Evolutionary conservation across 2,888 invertebrate species (phyloP).

Genomic region (Andrena praecox): DNA sequence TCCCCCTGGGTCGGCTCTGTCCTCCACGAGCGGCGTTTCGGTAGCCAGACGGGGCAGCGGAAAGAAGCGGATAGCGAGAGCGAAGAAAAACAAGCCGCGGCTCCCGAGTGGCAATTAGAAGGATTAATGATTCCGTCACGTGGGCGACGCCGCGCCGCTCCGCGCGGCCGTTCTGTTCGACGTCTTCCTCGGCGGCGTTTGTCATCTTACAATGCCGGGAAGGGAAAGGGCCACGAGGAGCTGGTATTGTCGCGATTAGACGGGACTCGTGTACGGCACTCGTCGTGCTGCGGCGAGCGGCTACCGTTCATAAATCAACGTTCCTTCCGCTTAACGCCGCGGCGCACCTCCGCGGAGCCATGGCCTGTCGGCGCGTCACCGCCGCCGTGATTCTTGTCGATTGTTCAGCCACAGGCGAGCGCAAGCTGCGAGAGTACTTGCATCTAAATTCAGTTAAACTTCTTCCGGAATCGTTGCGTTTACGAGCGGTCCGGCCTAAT

Average conservation of each 20-base stretch:
- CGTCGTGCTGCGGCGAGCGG: conserved; percentile 32
- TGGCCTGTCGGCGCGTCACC: conserved; percentile 1
- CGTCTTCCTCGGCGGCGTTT: conserved; percentile 41
- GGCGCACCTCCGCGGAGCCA: neutral
- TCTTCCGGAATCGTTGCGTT: no score
- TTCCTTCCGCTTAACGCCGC: conserved; percentile 47
- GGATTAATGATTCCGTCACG: conserved; percentile 79
- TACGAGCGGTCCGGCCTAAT: no score
- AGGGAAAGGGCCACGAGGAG: conserved; percentile 21
- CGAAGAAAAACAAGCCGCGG: conserved; percentile 69
- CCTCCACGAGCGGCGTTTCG: conserved; percentile 13
- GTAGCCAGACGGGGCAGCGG: conserved; percentile 20
- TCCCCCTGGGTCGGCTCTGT: conserved; percentile 42
- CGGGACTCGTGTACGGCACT: conserved; percentile 52
- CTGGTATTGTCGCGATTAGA: conserved; percentile 72
- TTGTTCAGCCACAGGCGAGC: neutral
- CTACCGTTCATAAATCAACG: conserved; percentile 61
- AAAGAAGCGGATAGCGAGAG: conserved; percentile 33
- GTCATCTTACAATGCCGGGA: conserved; percentile 31
- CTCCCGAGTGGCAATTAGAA: conserved; percentile 80
- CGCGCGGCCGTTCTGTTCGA: conserved; percentile 25
- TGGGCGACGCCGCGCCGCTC: conserved; percentile 36
- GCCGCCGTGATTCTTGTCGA: neutral
- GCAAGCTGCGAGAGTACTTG: neutral
- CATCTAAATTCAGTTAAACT: neutral